phyloP scores from a whole-genome alignment of 2,797 vertebrate species.

The Gallinago nigripennis region DNA sequence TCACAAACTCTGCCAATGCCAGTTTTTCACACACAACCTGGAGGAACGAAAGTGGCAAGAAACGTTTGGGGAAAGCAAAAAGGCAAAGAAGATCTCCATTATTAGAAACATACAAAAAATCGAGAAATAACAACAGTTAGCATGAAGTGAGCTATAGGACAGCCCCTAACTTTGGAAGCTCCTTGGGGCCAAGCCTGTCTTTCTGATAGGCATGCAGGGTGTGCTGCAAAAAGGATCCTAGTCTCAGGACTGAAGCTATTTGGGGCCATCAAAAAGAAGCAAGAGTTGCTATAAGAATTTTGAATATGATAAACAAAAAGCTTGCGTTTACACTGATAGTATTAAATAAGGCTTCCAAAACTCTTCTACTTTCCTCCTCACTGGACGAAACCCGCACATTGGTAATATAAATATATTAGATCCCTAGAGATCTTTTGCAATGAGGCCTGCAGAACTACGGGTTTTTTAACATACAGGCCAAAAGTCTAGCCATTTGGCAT shows the following conservation, averaged over 20 bases:
- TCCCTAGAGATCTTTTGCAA: not conserved
- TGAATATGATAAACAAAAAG: not conserved
- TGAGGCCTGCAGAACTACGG: not conserved
- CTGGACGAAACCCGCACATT: not conserved
- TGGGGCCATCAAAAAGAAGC: not conserved
- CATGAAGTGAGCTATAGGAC: not conserved
- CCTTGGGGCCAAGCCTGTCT: not conserved
- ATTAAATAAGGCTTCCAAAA: not conserved
- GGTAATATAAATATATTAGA: not conserved
- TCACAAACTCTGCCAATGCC: not conserved
- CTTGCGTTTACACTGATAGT: not conserved
- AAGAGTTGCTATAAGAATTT: not conserved
- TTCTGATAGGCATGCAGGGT: not conserved
- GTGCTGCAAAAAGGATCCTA: not conserved
- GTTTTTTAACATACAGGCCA: not conserved
- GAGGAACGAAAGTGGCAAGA: not conserved
- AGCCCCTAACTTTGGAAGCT: not conserved
- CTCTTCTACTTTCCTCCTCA: not conserved
- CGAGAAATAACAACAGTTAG: not conserved
- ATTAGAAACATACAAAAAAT: not conserved
- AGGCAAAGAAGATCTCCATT: not conserved
- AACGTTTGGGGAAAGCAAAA: not conserved
- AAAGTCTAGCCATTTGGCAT: not conserved
- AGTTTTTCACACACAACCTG: not conserved
- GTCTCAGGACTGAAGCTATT: not conserved